These are phyloP conservation scores for Trigoniulus corallinus DNA, from an alignment of 1,140 invertebrate species.

Conservation along the genomic window DNA sequence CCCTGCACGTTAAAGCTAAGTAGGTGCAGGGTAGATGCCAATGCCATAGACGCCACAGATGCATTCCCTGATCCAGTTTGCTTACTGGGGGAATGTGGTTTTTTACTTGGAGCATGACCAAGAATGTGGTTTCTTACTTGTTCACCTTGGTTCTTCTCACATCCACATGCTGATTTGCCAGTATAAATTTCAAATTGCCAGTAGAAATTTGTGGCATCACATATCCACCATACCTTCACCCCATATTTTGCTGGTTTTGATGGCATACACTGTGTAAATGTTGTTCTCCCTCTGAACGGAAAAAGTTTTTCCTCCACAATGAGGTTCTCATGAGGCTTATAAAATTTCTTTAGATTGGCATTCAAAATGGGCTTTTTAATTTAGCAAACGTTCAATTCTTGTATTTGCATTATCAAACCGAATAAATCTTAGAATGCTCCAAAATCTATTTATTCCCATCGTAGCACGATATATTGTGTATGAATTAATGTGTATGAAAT, in stretches of 20 bases:
- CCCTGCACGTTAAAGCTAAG: too few species aligned
- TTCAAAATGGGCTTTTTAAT: not conserved
- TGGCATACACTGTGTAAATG: not conserved
- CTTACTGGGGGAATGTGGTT: too few species aligned
- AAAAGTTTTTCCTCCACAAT: not conserved
- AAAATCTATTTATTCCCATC: not conserved
- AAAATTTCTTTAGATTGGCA: not conserved
- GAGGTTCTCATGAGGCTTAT: not conserved
- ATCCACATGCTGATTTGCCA: not conserved
- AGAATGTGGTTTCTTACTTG: constrained; percentile 3
- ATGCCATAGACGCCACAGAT: too few species aligned
- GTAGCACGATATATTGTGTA: not conserved
- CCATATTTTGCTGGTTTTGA: not conserved
- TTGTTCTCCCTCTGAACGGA: not conserved
- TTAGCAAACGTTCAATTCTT: not conserved
- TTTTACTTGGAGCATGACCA: not conserved
- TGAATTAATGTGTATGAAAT: not conserved
- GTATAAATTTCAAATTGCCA: not conserved
- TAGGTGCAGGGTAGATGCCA: too few species aligned
- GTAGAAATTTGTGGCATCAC: not conserved
- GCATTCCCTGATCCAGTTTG: too few species aligned
- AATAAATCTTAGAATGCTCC: not conserved
- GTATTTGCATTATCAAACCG: not conserved
- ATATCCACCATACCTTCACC: not conserved
- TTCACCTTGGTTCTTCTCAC: constrained; percentile 4